Evolutionary conservation across 2,888 invertebrate species (phyloP).

Genomic region (Thereva nobilitata): DNA sequence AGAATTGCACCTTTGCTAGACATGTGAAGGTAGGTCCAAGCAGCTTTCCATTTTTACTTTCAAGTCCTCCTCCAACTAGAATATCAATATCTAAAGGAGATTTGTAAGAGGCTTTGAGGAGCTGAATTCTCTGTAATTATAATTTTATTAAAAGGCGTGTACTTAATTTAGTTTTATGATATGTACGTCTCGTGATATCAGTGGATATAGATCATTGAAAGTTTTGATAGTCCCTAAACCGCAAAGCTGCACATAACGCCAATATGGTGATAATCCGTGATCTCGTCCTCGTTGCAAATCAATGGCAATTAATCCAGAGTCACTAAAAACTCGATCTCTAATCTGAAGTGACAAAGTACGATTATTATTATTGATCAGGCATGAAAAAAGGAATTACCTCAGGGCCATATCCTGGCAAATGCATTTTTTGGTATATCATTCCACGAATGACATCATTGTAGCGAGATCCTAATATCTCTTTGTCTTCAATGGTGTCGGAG

Average conservation of each 20-base stretch:
- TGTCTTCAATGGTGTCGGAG: constrained; percentile 31
- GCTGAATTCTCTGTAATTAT: constrained; percentile 61
- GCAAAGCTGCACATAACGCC: constrained; percentile 71
- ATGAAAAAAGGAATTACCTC: constrained; percentile 21
- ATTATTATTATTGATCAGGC: background rate
- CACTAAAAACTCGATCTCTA: constrained; percentile 48
- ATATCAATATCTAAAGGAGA: constrained; percentile 70
- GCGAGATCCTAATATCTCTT: constrained; percentile 46
- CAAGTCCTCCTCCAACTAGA: constrained; percentile 73
- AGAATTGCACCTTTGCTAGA: constrained; percentile 74
- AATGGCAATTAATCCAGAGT: constrained; percentile 70
- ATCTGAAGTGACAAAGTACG: background rate
- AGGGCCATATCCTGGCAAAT: constrained; percentile 26
- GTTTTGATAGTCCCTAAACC: constrained; percentile 64
- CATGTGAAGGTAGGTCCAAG: constrained; percentile 74
- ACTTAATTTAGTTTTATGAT: background rate
- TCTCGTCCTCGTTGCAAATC: constrained; percentile 75
- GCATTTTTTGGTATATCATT: constrained; percentile 59
- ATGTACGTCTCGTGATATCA: constrained; percentile 62
- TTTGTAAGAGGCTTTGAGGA: constrained; percentile 52
- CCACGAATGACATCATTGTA: constrained; percentile 64
- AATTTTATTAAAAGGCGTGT: constrained; percentile 2
- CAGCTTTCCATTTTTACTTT: constrained; percentile 64
- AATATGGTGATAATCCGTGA: constrained; percentile 71
- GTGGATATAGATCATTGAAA: constrained; percentile 66